Evolutionary conservation across 92 coral and sea anemone species (phyloP), one percentile per base, ranked within the genome.

Genomic region (Actinostola sp.): DNA sequence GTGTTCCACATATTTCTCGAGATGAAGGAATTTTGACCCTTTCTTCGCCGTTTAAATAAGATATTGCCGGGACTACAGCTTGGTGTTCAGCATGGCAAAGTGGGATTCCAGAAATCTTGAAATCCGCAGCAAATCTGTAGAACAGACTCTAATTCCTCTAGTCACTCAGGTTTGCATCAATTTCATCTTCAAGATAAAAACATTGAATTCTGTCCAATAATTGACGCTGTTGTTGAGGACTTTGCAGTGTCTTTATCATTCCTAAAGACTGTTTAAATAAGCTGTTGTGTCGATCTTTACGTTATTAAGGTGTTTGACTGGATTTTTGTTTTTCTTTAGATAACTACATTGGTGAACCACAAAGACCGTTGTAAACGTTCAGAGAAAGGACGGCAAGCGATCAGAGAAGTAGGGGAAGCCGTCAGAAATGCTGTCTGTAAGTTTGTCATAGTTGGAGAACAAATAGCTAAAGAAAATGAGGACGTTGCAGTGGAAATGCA

Each of bases 261-360:
- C 67, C 16, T 28, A 57, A 21, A 71, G 27, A 29, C 23, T 57
- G 23, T 41, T 20, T 3, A 35, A 31, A 67, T 3, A 53, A 53
- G 30, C 13, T 31, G 32, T 20, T 53, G 20, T 53, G 25, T 53
- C 5, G 28, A 20, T 53, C 8, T 53, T 53, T 8, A 31, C 50
- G 61, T 68, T 33, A 29, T n/a, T 20, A 31, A 67, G 42, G 33
- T 68, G 42, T 51, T 68, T 67, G 60, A 53, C 32, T 21, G 3
- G 15, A 20, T 28, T 68, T 68, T 21, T 34, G 35, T 20, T 27
- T 50, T 32, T 30, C 56, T 55, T 82, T 62, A 95, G 99, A 92
- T 95, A 63, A 95, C 97, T 57, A 95, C 99, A 14, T 76, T 95
- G 33, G 93, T 95, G 14, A 95, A 95, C 89, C 99, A 95, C 91